Base-by-base conservation (phyloP, 2,797 vertebrate species). In the Sebastes iracundus region DNA sequence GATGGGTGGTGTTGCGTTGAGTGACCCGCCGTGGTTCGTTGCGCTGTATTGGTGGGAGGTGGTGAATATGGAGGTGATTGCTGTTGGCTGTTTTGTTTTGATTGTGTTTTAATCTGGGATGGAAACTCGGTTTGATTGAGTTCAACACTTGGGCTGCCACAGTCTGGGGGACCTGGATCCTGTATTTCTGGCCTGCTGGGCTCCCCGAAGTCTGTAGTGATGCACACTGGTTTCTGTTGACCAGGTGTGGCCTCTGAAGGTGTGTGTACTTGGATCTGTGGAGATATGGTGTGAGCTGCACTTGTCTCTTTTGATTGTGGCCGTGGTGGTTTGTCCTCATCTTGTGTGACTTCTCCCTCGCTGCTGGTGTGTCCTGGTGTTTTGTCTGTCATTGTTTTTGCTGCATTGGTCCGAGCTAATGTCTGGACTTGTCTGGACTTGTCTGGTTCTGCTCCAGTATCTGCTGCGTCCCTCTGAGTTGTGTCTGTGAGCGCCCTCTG, bases 401-500 rank as follows among this genome's bases (percentile, higher is more conserved):
- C 63, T 69, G 77, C 30, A 22, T 82, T 77, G 60, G 46, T 83
- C 64, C 81, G 66, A 56, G 56, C 56, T 60, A 61, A 33, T 73
- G 38, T 85, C 22, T 77, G 65, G 32, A 55, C 52, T 63, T 33
- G 71, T 62, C 59, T 52, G 27, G 38, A 18, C 59, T 13, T 83
- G 32, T 80, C 68, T 27, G 71, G 60, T 65, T 88, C 83, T 67
- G 35, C 80, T 75, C 60, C 75, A 32, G 52, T 6, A 28, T 32
- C 25, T 18, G 23, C 13, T 33, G 65, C 18, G 38, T 13, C 85
- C 38, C 22, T 83, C 58, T 79, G 80, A 80, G 63, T 30, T 84
- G 81, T 91, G 78, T 88, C 74, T 68, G 70, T 68, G 72, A 80
- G 82, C 87, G 90, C 85, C 96, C 95, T 64, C 96, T 91, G 78